These are phyloP conservation scores for Limosa lapponica DNA, from an alignment of 2,797 vertebrate genomes.

Conservation along the genomic window DNA sequence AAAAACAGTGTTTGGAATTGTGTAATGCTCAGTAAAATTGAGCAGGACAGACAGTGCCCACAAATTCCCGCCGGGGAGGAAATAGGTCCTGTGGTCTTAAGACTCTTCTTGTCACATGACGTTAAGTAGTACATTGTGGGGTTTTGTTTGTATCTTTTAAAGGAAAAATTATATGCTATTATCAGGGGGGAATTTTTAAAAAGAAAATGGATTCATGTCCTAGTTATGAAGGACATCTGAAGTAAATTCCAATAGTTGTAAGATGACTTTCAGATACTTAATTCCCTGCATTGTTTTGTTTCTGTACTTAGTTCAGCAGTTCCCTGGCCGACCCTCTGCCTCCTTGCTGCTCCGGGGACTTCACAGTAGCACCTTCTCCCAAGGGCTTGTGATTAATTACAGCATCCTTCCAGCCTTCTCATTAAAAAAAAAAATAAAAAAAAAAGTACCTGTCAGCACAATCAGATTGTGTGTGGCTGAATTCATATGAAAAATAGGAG, in stretches of 20 bases:
- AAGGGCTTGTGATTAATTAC: background rate
- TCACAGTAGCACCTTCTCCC: background rate
- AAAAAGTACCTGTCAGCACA: background rate
- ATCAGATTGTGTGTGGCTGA: background rate
- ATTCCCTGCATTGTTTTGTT: background rate
- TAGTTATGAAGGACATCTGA: background rate
- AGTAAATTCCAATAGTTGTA: background rate
- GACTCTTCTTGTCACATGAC: background rate
- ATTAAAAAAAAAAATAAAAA: background rate
- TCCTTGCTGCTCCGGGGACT: background rate
- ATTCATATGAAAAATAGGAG: background rate
- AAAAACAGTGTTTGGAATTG: slow-evolving; percentile 11
- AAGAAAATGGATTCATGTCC: background rate
- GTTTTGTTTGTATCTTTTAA: background rate
- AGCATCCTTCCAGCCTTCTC: background rate
- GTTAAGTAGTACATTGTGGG: background rate
- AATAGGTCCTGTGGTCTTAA: background rate
- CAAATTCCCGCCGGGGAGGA: background rate
- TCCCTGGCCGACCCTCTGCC: background rate
- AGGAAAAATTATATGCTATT: background rate
- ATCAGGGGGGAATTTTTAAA: background rate
- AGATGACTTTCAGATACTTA: background rate
- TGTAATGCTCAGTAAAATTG: background rate
- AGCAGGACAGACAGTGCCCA: background rate
- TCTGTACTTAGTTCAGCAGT: rapidly evolving